Base-by-base conservation (phyloP, 2,888 invertebrate species). In the Sepiola atlantica region DNA sequence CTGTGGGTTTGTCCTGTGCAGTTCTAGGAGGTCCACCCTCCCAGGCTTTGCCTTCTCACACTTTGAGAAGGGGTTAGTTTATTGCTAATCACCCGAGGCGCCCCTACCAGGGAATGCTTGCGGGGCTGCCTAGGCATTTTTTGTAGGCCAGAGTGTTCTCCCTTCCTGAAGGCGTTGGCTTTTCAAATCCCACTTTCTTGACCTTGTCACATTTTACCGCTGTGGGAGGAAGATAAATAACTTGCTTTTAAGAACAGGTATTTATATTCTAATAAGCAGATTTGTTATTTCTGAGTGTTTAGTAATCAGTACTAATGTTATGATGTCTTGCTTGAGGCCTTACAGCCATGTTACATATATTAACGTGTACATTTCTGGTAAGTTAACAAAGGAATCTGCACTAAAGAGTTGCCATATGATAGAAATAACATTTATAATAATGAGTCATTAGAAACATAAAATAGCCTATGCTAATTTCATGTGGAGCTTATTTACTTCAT, bases 341-440 rank as follows among this genome's bases (percentile, higher is more conserved):
- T 77, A 77, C 4, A 77, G 12, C 21, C 21, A 12, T n/a, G 77
- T 77, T 32, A 45, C 2, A 4, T 45, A 77, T 77, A 77, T 77
- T 77, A n/a, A n/a, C 14, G 77, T 12, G 12, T 77, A 12, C 32
- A 77, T 77, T 32, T 77, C 77, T 77, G n/a, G 77, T 77, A 32
- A 77, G n/a, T 77, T 32, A 77, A 12, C n/a, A n/a, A 28, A 32
- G 77, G 18, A 77, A n/a, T 21, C n/a, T 8, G n/a, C n/a, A 12
- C 77, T 77, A n/a, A n/a, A 14, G 16, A 77, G 77, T n/a, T 77
- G n/a, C 77, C 77, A 77, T n/a, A n/a, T 77, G 77, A 77, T 77
- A 77, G 77, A n/a, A 77, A n/a, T 77, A 77, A 77, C 77, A n/a
- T n/a, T n/a, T 20, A n/a, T 77, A 77, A 77, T 77, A 77, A 77